phyloP scores from a whole-genome alignment of 2,113 vertebrate genomes.

The human region GRCh38 chr3:173514501-173515000 shows the following conservation, averaged over 20 bases:
- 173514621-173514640: background rate
- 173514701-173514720: background rate
- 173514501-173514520: background rate
- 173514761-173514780: background rate
- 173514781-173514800: background rate
- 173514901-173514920: background rate
- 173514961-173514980: background rate
- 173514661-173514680: background rate
- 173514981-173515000: background rate
- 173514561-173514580: background rate
- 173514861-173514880: background rate
- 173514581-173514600: background rate
- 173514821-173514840: background rate
- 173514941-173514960: background rate
- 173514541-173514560: background rate
- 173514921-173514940: background rate
- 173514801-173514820: background rate
- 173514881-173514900: background rate
- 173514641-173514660: background rate
- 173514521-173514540: background rate
- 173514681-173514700: background rate
- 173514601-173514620: background rate
- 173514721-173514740: background rate
- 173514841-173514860: background rate
- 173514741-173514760: background rate